These are phyloP conservation scores for Pachliopta kotzebuea DNA, from an alignment of 2,888 invertebrate species.

Conservation along the genomic window DNA sequence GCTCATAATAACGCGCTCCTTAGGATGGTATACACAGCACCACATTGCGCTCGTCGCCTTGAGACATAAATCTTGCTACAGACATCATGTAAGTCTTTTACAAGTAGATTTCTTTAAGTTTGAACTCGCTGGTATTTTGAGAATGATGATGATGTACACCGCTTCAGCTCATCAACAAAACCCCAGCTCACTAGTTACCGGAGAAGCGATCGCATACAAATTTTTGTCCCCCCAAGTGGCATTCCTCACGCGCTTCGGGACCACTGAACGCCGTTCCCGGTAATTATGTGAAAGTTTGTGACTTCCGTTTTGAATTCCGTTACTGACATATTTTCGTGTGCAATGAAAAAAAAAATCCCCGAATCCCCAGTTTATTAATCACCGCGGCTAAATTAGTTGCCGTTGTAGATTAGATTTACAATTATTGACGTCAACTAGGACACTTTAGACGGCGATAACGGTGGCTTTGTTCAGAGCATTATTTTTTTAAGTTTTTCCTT, in stretches of 20 bases:
- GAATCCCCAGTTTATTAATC: slow-evolving; percentile 37
- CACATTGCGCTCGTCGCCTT: too few relatives aligned
- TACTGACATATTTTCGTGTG: slow-evolving; percentile 31
- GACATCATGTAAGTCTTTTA: too few relatives aligned
- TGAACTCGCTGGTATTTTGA: too few relatives aligned
- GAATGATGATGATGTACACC: neutral
- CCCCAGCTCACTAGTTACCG: slow-evolving; percentile 30
- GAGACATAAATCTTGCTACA: too few relatives aligned
- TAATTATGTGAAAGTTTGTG: slow-evolving; percentile 44
- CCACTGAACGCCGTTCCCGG: slow-evolving; percentile 39
- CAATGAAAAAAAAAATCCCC: slow-evolving; percentile 5
- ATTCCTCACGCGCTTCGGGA: slow-evolving; percentile 41
- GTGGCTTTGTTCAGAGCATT: too few relatives aligned
- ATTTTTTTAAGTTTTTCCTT: too few relatives aligned
- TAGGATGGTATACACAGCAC: too few relatives aligned
- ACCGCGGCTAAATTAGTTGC: slow-evolving; percentile 34
- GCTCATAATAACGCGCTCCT: too few relatives aligned
- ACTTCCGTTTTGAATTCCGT: slow-evolving; percentile 39
- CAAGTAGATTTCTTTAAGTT: too few relatives aligned
- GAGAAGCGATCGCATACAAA: slow-evolving; percentile 13
- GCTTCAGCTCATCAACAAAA: slow-evolving; percentile 31
- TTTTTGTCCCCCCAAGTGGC: slow-evolving; percentile 37
- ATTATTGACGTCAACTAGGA: neutral
- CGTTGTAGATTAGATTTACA: neutral
- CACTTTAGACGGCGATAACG: too few relatives aligned